These are phyloP conservation scores for Archivesica marissinica DNA, from an alignment of 1,140 invertebrate species.

Conservation along the genomic window DNA sequence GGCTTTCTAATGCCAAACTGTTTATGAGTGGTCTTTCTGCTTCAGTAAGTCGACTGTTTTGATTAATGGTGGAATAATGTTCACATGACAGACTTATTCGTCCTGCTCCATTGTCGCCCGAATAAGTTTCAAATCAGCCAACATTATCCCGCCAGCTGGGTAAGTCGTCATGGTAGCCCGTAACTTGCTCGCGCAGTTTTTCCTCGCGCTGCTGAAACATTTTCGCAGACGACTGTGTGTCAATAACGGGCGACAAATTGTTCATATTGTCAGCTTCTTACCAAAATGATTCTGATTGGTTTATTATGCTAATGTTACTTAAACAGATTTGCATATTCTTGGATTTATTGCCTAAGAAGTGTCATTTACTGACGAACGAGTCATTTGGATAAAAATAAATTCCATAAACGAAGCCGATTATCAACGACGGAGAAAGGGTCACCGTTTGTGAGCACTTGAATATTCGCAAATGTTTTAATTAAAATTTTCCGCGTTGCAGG, in stretches of 20 bases:
- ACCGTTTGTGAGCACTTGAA: conserved; percentile 54
- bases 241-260: conserved; percentile 58
- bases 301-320: conserved; percentile 65
- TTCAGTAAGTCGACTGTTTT: conserved; percentile 55
- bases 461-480: conserved; percentile 39
- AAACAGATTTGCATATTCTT: conserved; percentile 62
- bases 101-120: conserved; percentile 48
- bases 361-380: conserved; percentile 57
- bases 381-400: conserved; percentile 52
- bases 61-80: conserved; percentile 64
- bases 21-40: conserved; percentile 62
- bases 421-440: neutral
- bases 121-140: conserved; percentile 61
- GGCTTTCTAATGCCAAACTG: conserved; percentile 57
- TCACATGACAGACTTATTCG: conserved; percentile 63
- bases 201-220: conserved; percentile 46
- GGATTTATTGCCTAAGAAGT: conserved; percentile 66
- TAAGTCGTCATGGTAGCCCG: conserved; percentile 59
- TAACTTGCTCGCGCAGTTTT: conserved; percentile 52
- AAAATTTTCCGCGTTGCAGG: conserved; percentile 27
- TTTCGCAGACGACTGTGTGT: conserved; percentile 22
- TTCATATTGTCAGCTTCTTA: conserved; percentile 62
- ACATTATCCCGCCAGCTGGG: conserved; percentile 63
- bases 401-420: conserved; percentile 44
- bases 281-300: conserved; percentile 61